Base-by-base conservation (phyloP, 2,797 vertebrate genomes). In the Cyprinodon diabolis region DNA sequence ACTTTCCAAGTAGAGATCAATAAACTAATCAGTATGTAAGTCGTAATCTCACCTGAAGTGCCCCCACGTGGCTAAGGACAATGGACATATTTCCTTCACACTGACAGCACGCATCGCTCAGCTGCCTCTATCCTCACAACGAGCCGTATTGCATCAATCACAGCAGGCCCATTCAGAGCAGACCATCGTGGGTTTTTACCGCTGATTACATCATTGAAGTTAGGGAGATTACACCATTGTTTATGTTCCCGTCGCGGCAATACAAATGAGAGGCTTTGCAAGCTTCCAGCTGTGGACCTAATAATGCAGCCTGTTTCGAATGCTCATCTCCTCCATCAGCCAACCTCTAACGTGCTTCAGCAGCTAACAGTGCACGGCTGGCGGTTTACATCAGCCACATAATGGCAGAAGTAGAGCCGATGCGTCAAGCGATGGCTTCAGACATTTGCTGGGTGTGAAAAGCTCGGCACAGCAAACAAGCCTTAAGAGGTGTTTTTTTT, bases 191-290 rank as follows among this genome's bases (percentile, higher is more conserved):
- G 66, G 30, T 89, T 91, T 93, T 92, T 91, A 91, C 84, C 72
- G 54, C 86, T 81, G 91, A 92, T 93, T 93, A 89, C 93, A 92
- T 93, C 91, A 93, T 77, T 81, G 86, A 87, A 85, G 85, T 88
- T 49, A 55, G 71, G 74, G 84, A 85, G 88, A 89, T 92, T 91
- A 89, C 83, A 77, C 75, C 37, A 81, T 83, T 92, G 89, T 91
- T 91, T 86, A 90, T 85, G 80, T 79, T 85, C 83, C 90, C 81
- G 69, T 69, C 55, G 76, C 67, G 60, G 71, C 82, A 75, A 86
- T 91, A 86, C 86, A 91, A 88, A 92, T 85, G 91, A 89, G 86
- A 79, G 83, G 77, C 84, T 83, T 66, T 62, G 84, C 84, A 55
- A 81, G 84, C 90, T 84, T 91, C 92, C 92, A 93, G 92, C 92